Evolutionary conservation across 2,888 invertebrate species (phyloP).

Genomic region (Dolichomitus sp.): DNA sequence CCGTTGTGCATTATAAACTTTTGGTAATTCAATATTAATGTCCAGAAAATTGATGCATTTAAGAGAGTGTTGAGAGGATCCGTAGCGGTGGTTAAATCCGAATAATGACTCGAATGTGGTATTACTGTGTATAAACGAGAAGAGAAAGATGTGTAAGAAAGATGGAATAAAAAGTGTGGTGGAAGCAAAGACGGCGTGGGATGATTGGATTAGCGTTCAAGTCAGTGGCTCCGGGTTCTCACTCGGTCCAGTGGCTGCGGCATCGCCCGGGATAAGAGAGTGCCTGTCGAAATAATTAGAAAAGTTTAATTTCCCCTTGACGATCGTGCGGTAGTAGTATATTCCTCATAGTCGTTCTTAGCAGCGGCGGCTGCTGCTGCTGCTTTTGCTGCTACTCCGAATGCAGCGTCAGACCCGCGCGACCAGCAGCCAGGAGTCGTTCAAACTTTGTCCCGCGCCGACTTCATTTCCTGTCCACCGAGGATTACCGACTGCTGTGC

Average conservation of each 20-base stretch:
- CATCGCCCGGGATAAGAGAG: constrained; percentile 54
- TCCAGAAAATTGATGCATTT: background rate
- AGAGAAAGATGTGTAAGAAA: background rate
- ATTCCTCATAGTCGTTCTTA: background rate
- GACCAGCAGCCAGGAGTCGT: constrained; percentile 66
- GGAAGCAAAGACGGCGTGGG: constrained; percentile 44
- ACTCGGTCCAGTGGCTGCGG: constrained; percentile 44
- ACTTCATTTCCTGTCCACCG: constrained; percentile 72
- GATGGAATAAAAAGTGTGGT: constrained; percentile 22
- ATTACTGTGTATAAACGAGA: background rate
- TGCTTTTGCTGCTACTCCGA: background rate
- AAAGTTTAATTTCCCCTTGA: constrained; percentile 72
- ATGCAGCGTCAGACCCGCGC: constrained; percentile 37
- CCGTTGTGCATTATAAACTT: too few relatives aligned
- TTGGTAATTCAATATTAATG: background rate
- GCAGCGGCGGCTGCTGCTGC: background rate
- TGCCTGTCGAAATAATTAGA: constrained; percentile 71
- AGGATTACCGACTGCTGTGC: constrained; percentile 64
- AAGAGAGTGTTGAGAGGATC: background rate
- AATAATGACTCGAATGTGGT: constrained; percentile 8
- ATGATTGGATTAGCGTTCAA: constrained; percentile 65
- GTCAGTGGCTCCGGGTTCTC: constrained; percentile 53
- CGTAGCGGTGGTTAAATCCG: background rate
- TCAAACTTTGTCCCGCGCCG: constrained; percentile 72
- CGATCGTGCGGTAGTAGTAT: constrained; percentile 51